These are phyloP conservation scores for Ophiothrix spiculata DNA, from an alignment of 35 echinoderm and acorn worm genomes.

Conservation along the genomic window DNA sequence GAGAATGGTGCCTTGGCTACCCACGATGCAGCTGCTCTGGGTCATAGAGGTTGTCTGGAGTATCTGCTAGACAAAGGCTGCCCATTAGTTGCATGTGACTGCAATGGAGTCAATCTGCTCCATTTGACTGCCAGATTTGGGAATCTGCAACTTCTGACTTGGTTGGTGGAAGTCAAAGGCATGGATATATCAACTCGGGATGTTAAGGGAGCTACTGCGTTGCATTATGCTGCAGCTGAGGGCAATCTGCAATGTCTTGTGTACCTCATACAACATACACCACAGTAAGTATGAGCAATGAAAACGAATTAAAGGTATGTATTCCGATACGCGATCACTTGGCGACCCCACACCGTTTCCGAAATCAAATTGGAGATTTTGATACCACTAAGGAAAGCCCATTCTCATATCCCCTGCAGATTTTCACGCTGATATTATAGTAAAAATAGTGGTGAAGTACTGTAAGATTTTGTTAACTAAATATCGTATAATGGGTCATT, in stretches of 20 bases:
- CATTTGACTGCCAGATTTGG: conserved; percentile 44
- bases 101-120: conserved; percentile 23
- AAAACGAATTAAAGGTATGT: too few species aligned
- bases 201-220: conserved; percentile 15
- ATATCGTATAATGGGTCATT: too few species aligned
- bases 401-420: too few species aligned
- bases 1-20: conserved; percentile 28
- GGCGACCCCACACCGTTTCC: too few species aligned
- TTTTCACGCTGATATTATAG: too few species aligned
- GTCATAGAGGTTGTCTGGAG: conserved; percentile 23
- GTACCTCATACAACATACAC: conserved; percentile 15
- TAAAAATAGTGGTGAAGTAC: too few species aligned
- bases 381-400: too few species aligned
- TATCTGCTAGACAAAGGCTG: conserved; percentile 34
- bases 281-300: conserved; percentile 26
- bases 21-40: conserved; percentile 38
- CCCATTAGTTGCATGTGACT: conserved; percentile 13
- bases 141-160: conserved; percentile 7
- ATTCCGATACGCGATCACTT: too few species aligned
- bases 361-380: too few species aligned
- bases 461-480: too few species aligned
- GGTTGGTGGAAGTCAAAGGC: conserved; percentile 26
- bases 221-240: conserved; percentile 40
- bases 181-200: conserved; percentile 18
- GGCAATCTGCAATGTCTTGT: conserved; percentile 20